phyloP scores from a whole-genome alignment of 2,113 vertebrate genomes.

The Amia ocellicauda region DNA sequence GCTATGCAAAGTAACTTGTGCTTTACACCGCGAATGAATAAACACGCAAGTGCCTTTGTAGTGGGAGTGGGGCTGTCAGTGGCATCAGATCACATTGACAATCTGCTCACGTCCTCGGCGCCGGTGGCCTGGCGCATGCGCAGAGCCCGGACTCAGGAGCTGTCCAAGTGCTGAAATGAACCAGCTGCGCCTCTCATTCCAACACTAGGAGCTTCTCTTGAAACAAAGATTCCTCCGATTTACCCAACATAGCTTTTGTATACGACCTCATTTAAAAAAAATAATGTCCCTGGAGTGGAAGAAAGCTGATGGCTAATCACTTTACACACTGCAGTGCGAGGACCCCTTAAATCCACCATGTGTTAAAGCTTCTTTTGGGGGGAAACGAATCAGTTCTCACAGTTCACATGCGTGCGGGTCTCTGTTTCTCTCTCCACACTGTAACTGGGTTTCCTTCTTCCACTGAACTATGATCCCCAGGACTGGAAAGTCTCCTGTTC shows the following conservation, averaged over 20 bases:
- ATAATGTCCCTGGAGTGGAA: conserved; percentile 1
- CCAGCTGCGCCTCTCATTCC: conserved; percentile 54
- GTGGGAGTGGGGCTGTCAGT: conserved; percentile 34
- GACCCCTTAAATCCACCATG: conserved; percentile 30
- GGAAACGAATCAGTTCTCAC: not conserved
- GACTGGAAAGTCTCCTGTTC: conserved; percentile 55
- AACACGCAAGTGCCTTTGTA: conserved; percentile 1
- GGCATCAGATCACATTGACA: conserved; percentile 44
- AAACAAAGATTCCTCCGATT: conserved; percentile 34
- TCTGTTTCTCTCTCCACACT: conserved; percentile 46
- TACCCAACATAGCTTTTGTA: not conserved
- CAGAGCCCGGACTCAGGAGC: conserved; percentile 63
- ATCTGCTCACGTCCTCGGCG: conserved; percentile 56
- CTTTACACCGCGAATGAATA: not conserved
- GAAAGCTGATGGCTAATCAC: conserved; percentile 17
- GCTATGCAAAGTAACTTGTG: not conserved
- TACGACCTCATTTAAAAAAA: conserved; percentile 6
- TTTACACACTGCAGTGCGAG: conserved; percentile 16
- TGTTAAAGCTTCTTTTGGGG: conserved; percentile 7
- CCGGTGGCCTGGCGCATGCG: conserved; percentile 70
- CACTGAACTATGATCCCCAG: conserved; percentile 76
- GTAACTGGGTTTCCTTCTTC: conserved; percentile 40
- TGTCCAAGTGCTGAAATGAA: conserved; percentile 81
- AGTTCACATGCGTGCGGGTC: conserved; percentile 35
- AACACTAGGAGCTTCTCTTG: conserved; percentile 43